Base-by-base conservation (phyloP, 2,888 invertebrate species). In the Heteropelma amictum region DNA sequence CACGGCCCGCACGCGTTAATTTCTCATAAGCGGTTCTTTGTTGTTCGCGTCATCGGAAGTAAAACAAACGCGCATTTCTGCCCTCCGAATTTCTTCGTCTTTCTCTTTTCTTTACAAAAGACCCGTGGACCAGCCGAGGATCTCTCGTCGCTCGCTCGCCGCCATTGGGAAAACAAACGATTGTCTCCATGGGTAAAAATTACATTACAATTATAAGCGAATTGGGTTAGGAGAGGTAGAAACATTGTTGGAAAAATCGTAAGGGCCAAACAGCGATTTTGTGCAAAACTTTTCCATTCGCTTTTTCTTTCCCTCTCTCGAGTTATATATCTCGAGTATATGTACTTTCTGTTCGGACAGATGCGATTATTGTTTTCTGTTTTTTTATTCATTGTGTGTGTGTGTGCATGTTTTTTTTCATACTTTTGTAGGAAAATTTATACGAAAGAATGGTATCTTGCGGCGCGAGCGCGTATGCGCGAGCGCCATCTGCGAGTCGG, bases 181-280 rank as follows among this genome's bases (percentile, higher is more conserved):
- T 23, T 4, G 8, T 23, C 23, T 1, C 2, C 10, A n/a, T n/a
- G 4, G 23, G 10, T 23, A 23, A 23, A 47, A 26, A 53, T 38
- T n/a, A n/a, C n/a, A n/a, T n/a, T n/a, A n/a, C n/a, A n/a, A n/a
- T n/a, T n/a, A n/a, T n/a, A n/a, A n/a, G n/a, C n/a, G n/a, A n/a
- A n/a, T n/a, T n/a, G n/a, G 63, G 51, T 64, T 58, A 21, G 38
- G 54, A 28, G 30, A 17, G 40, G 54, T 71, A 75, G 12, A 67
- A 75, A 49, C 65, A 10, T 12, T 33, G 71, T 67, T 71, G 71
- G 61, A 71, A 71, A 75, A 75, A 70, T 70, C 60, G 64, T 70
- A 65, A 54, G 60, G 63, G 51, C 47, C 54, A 65, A 28, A 58
- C 51, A 42, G 61, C 12, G n/a, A n/a, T n/a, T n/a, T n/a, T n/a